Base-by-base conservation (phyloP, 2,113 vertebrate genomes). In the Vulpes vulpes region DNA sequence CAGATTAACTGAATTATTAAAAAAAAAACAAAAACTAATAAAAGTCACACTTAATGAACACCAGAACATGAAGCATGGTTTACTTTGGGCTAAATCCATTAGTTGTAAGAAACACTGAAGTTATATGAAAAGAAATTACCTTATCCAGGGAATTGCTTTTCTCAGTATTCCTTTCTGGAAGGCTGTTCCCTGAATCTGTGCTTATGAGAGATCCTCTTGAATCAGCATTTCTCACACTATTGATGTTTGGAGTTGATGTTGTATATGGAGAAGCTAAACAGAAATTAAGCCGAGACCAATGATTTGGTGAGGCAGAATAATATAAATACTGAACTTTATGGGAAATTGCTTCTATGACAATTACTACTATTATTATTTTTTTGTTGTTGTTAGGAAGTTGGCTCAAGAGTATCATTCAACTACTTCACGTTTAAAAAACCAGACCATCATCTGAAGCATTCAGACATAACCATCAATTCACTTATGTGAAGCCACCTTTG, bases 171-270 rank as follows among this genome's bases (percentile, higher is more conserved):
- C 99, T 99, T 97, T 99, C 99, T 51, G 98, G 99, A 78, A 99
- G 98, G 97, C 99, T 99, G 98, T 99, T 99, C 87, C 99, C 99
- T 0, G 99, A 99, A 93, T 99, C 99, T 0, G 99, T 99, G 99
- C 99, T 99, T 98, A 99, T 99, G 90, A 99, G 99, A 17, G 99
- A 99, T 14, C 99, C 99, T 67, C 99, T 99, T 0, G 99, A 99
- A 97, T 99, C 99, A 5, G 99, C 99, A 0, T 99, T 99, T 78
- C 99, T 99, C 95, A 99, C 99, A 0, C 99, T 99, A 95, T 99
- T 99, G 97, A 99, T 98, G 97, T 99, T 99, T 51, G 99, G 99
- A 76, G 99, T 99, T n/a, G 99, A 99, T 0, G 99, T 98, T 0
- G 99, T 98, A 64, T 99, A 99, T 2, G 99, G 99, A 15, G 99